Base-by-base conservation (phyloP, 2,797 vertebrate genomes). In the Scomberomorus guttatus region DNA sequence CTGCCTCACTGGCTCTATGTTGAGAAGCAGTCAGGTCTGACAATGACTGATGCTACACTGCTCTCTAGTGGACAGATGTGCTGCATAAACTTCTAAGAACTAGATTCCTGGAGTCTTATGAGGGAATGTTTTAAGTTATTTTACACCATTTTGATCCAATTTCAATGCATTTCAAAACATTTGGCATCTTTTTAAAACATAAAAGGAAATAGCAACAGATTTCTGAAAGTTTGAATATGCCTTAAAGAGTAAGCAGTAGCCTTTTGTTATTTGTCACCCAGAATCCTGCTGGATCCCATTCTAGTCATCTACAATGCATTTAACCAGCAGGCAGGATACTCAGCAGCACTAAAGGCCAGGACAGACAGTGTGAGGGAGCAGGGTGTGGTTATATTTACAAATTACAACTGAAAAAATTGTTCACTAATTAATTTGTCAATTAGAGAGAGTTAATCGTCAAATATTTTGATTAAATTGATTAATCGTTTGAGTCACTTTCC, bases 51-150 rank as follows among this genome's bases (percentile, higher is more conserved):
- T 77, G 65, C 60, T 79, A 84, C 86, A 93, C 83, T 93, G 94
- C 90, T 75, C 93, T 90, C 94, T 94, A 92, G 91, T 93, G 94
- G 93, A 87, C 92, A 90, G 14, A 79, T 48, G 56, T 72, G 69
- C 80, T 37, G 44, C 75, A 77, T 32, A 18, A 61, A 75, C 58
- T 37, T 75, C 52, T 22, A 42, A 71, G 65, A 68, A 65, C n/a
- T 48, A n/a, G 32, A 59, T 59, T 70, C 48, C 37, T 81, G 34
- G 54, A 65, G 50, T 52, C 80, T 64, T 32, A 22, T 44, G 18
- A 51, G 51, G 32, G n/a, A 72, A 37, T 27, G 10, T 34, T 12
- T 48, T 1, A 59, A 60, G 13, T 9, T 5, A 0, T 56, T 67
- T 51, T 42, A 46, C 39, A 54, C 1, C 34, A 74, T 61, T 60